These are phyloP conservation scores for Ginglymostoma cirratum DNA, from an alignment of 2,113 vertebrate species.

Conservation along the genomic window DNA sequence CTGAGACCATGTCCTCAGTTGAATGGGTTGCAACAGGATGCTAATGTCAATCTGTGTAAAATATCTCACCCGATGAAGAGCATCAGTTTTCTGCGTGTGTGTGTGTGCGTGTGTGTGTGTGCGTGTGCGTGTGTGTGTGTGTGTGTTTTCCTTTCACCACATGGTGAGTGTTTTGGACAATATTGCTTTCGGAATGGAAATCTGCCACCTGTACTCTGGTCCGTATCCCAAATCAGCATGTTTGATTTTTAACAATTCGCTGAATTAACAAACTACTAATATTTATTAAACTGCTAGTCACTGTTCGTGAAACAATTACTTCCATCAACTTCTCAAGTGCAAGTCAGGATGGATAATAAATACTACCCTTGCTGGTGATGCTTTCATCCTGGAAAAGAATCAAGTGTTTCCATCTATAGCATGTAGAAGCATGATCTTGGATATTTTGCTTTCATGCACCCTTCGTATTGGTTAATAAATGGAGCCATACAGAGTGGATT, in stretches of 20 bases:
- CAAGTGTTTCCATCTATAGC: background rate
- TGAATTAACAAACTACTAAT: background rate
- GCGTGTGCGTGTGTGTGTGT: background rate
- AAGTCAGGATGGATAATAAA: background rate
- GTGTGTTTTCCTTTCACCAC: background rate
- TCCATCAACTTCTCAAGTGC: background rate
- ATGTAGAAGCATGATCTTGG: background rate
- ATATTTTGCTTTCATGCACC: background rate
- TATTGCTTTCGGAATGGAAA: background rate
- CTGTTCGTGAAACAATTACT: background rate
- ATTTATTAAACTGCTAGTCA: background rate
- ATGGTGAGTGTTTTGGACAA: background rate
- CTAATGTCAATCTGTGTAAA: background rate
- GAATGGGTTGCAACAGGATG: background rate
- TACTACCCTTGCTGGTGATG: background rate
- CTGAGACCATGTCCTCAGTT: background rate
- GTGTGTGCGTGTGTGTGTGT: too few relatives aligned
- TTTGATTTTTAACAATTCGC: background rate
- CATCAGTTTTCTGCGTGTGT: background rate
- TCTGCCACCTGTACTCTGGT: background rate
- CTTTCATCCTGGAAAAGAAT: background rate
- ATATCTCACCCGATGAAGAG: background rate
- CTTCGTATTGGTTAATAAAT: background rate
- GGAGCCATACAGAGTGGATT: background rate
- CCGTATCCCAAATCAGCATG: background rate